phyloP scores from a whole-genome alignment of 2,113 vertebrate species.

The Labrus mixtus region DNA sequence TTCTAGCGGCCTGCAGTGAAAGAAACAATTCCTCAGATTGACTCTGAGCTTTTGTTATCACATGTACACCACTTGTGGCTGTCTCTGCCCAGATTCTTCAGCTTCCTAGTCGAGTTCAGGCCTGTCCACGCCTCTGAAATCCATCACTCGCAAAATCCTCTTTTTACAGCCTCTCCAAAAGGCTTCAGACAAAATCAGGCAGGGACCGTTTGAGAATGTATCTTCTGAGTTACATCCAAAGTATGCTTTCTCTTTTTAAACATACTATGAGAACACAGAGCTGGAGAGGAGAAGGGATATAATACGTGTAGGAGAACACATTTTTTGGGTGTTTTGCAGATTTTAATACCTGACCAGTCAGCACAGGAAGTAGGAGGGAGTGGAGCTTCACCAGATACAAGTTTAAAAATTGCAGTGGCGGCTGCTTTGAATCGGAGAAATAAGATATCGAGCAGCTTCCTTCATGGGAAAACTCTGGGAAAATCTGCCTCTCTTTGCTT shows the following conservation, averaged over 20 bases:
- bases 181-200: not conserved
- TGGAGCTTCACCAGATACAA: too few relatives aligned
- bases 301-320: too few relatives aligned
- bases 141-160: not conserved
- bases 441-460: not conserved
- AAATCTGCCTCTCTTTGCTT: not conserved
- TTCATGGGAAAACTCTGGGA: conserved; percentile 2
- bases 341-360: too few relatives aligned
- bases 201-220: not conserved
- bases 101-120: conserved; percentile 32
- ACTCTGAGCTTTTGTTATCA: conserved; percentile 12
- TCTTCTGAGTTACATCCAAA: too few relatives aligned
- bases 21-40: not conserved
- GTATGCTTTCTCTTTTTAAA: not conserved
- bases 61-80: not conserved
- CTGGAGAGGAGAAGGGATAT: not conserved
- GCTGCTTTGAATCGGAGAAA: not conserved
- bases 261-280: not conserved
- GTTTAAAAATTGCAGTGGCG: too few relatives aligned
- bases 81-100: conserved; percentile 39
- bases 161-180: not conserved
- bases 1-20: not conserved
- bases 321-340: too few relatives aligned
- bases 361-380: not conserved
- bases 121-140: conserved; percentile 14